Evolutionary conservation across 1,140 invertebrate genomes (phyloP).

Genomic region (Cecropterus lyciades): DNA sequence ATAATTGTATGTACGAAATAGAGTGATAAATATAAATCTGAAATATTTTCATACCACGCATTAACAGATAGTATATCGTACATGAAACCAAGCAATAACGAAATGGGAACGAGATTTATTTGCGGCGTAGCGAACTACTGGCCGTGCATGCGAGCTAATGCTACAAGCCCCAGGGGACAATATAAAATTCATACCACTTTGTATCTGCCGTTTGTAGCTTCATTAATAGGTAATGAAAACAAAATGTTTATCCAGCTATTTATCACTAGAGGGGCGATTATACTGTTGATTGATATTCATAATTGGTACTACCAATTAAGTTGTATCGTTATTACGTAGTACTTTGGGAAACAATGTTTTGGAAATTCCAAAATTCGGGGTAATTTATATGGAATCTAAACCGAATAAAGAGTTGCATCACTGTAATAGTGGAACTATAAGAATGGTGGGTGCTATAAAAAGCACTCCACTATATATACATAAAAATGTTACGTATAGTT

Average conservation of each 20-base stretch:
- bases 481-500: too few relatives aligned
- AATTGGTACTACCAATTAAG: not conserved
- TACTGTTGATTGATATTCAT: slow-evolving; percentile 9
- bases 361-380: too few relatives aligned
- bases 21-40: too few relatives aligned
- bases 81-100: slow-evolving; percentile 14
- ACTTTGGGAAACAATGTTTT: too few relatives aligned
- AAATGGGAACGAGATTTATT: slow-evolving; percentile 12
- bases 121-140: not conserved
- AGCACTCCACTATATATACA: too few relatives aligned
- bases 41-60: not conserved
- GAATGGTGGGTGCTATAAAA: too few relatives aligned
- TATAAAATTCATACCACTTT: slow-evolving; percentile 48
- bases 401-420: too few relatives aligned
- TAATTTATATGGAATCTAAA: too few relatives aligned
- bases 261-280: slow-evolving; percentile 7
- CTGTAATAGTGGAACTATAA: too few relatives aligned
- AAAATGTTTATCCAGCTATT: slow-evolving; percentile 12
- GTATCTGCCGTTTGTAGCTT: slow-evolving; percentile 45
- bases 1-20: too few relatives aligned
- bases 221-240: slow-evolving; percentile 45
- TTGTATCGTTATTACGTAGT: too few relatives aligned
- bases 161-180: slow-evolving; percentile 37
- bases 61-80: not conserved
- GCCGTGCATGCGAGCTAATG: slow-evolving; percentile 19